A percentile compares a stretch with the other conserved stretches of the same genome.
phyloP scores from a whole-genome alignment of 2,888 invertebrate genomes.

The Cataglyphis livida region DNA sequence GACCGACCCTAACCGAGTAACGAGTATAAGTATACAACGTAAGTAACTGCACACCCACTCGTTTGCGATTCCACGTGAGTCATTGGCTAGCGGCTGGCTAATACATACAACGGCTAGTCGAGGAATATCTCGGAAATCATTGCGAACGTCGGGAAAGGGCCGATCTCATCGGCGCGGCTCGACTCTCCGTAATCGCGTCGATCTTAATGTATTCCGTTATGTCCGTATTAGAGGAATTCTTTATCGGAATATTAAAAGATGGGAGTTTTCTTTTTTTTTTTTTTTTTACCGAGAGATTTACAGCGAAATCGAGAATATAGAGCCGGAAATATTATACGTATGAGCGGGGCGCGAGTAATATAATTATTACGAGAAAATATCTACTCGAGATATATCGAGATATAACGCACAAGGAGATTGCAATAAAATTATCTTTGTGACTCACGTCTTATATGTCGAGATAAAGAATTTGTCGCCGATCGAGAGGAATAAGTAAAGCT shows the following conservation, averaged over 20 bases:
- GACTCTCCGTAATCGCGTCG: neutral
- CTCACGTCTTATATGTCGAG: neutral
- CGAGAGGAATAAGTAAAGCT: slow-evolving; percentile 14
- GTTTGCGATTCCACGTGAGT: slow-evolving; percentile 73
- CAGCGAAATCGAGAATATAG: neutral
- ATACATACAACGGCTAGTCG: slow-evolving; percentile 60
- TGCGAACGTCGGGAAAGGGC: slow-evolving; percentile 27
- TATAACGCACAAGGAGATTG: neutral
- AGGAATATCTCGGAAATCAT: slow-evolving; percentile 49
- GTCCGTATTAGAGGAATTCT: neutral
- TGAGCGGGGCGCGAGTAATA: neutral
- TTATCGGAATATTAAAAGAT: neutral
- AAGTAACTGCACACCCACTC: slow-evolving; percentile 74
- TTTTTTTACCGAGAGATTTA: neutral
- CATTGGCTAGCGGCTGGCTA: slow-evolving; percentile 61
- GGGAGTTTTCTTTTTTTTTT: neutral
- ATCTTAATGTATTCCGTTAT: neutral
- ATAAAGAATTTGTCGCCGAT: neutral
- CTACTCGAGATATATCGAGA: neutral
- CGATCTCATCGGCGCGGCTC: neutral
- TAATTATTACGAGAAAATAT: neutral
- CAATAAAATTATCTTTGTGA: neutral
- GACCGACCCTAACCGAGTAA: slow-evolving; percentile 22
- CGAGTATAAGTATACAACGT: slow-evolving; percentile 53
- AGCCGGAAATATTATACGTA: neutral